phyloP scores from a whole-genome alignment of 2,888 invertebrate species.

The Myopa tessellatipennis region DNA sequence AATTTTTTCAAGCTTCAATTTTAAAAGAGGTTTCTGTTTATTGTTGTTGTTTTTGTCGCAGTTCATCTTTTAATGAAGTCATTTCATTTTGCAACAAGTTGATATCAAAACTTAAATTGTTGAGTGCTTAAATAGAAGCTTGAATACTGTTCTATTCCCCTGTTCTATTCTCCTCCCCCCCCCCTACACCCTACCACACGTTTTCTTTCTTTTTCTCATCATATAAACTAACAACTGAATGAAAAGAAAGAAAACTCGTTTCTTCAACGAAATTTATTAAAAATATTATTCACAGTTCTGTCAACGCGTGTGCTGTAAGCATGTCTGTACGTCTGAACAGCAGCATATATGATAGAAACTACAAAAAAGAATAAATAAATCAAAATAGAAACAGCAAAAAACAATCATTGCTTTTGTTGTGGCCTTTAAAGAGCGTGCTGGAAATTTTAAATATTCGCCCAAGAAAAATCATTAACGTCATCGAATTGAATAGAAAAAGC shows the following conservation, averaged over 20 bases:
- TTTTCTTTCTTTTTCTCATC: too few relatives aligned
- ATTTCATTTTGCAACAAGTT: neutral
- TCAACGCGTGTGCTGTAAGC: neutral
- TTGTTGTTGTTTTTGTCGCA: neutral
- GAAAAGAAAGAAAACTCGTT: too few relatives aligned
- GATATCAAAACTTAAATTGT: neutral
- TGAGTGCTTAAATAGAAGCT: neutral
- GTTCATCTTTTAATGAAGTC: neutral
- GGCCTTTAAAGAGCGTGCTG: neutral
- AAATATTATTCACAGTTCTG: neutral
- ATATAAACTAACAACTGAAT: too few relatives aligned
- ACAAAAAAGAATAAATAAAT: neutral
- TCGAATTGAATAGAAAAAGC: too few relatives aligned
- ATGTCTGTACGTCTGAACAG: neutral
- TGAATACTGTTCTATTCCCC: neutral
- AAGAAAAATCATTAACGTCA: too few relatives aligned
- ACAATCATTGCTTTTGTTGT: constrained; percentile 14
- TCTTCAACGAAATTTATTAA: neutral
- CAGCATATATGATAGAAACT: neutral
- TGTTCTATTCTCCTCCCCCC: too few relatives aligned
- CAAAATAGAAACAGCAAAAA: neutral
- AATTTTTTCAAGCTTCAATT: constrained; percentile 15
- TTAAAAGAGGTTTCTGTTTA: neutral
- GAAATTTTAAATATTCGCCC: too few relatives aligned
- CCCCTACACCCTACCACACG: too few relatives aligned